These are phyloP conservation scores for Aleadryas rufinucha DNA, from an alignment of 2,113 vertebrate species.

Conservation along the genomic window DNA sequence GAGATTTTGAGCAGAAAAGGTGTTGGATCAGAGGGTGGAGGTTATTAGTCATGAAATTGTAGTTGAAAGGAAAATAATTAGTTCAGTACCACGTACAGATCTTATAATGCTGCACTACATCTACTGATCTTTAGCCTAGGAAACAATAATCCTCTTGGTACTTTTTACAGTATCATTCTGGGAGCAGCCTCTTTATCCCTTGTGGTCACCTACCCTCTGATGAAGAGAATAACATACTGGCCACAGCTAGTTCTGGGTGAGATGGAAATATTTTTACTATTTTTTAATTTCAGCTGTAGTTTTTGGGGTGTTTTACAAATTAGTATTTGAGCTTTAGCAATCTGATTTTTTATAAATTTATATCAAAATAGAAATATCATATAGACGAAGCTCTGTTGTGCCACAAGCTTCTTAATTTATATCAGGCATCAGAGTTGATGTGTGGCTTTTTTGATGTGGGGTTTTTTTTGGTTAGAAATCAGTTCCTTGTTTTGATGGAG, in stretches of 20 bases:
- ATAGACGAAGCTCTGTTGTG: background rate
- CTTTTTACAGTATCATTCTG: constrained; percentile 80
- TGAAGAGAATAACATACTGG: constrained; percentile 97
- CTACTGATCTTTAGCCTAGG: background rate
- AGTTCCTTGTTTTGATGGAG: background rate
- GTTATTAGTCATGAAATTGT: background rate
- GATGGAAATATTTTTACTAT: background rate
- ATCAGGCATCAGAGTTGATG: background rate
- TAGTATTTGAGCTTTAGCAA: background rate
- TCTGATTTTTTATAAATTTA: background rate
- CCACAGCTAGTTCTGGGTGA: constrained; percentile 90
- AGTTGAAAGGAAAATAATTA: background rate
- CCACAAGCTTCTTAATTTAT: background rate
- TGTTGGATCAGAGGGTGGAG: background rate
- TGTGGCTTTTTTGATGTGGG: background rate
- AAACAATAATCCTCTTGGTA: background rate
- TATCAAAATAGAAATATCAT: background rate
- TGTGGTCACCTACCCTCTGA: constrained; percentile 88
- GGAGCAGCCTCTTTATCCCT: constrained; percentile 88
- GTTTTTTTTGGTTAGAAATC: background rate
- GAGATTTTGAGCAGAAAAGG: background rate
- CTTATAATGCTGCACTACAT: background rate
- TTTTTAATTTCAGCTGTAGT: background rate
- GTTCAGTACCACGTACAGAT: background rate
- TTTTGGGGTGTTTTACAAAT: background rate